Base-by-base conservation (phyloP, 2,113 vertebrate species). In the Bettongia penicillata region DNA sequence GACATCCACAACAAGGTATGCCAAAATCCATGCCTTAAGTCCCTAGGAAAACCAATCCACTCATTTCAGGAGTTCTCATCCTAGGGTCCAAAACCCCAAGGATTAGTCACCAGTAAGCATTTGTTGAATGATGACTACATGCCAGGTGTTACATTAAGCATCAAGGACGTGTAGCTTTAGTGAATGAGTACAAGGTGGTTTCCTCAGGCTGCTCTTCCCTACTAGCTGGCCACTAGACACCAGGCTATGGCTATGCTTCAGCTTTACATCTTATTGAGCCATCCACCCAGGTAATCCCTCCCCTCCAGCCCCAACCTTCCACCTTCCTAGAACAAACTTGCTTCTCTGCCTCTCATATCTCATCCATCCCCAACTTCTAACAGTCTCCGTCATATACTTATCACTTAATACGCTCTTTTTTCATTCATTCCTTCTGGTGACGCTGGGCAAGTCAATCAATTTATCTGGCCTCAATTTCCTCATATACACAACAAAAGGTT, bases 331-430 rank as follows among this genome's bases (percentile, higher is more conserved):
- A 90, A 28, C 43, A 48, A 9, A 43, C 51, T 90, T 0, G 0
- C n/a, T 22, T 47, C 51, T 53, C n/a, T 10, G 23, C 89, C 1
- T 43, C n/a, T 0, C 0, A 24, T 31, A 37, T 37, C 37, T 48
- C 48, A 31, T 0, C 0, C 53, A 84, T 51, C 37, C 37, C 51
- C 49, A 19, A 37, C 0, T 24, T 89, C 92, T 28, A 26, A 90
- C 37, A 24, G 90, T 14, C 47, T 91, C 19, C 43, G 90, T 92
- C 49, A 23, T 47, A n/a, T 0, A 0, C 37, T 0, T 5, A 19
- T 3, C 2, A 0, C 47, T 22, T 24, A 25, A 37, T 23, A 8
- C 31, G n/a, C 51, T 43, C 3, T 77, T 43, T 94, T 49, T 50
- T 84, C 49, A 55, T 9, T 91, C 5, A 77, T 77, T 77, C 61